Evolutionary conservation across 2,888 invertebrate genomes (phyloP), one percentile per base, ranked within the genome.

Genomic region (Osedax fenrisi): DNA sequence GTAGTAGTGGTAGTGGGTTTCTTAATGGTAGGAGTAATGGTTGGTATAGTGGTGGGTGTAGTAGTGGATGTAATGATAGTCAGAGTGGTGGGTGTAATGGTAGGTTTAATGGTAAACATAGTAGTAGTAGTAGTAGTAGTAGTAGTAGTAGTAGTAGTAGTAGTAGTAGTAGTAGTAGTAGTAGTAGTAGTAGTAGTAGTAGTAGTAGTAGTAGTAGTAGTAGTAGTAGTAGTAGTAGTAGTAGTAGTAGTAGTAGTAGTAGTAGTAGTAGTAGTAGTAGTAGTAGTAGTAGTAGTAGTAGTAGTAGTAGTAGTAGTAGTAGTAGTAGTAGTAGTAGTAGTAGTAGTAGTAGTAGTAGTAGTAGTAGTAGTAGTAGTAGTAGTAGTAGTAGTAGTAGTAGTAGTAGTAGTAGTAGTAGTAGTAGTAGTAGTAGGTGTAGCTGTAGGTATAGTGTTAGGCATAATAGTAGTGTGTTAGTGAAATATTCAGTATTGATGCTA

Each of bases 281-380:
- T 26, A n/a, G 26, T 5, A 13, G 10, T 26, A n/a, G 26, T 26
- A n/a, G 69, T 69, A 26, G 69, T 10, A 27, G 13, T 69, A 26
- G 69, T 69, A 26, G 69, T 69, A 24, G 69, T 10, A 27, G n/a
- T 69, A 26, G 69, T 69, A 26, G 69, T 69, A 26, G 69, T 67
- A 70, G 62, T 73, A n/a, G 73, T 73, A 10, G 73, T 73, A 68
- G 70, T 67, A 70, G 23, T 69, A 10, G 73, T 73, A 22, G 73
- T 73, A 25, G 73, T 67, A 22, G 3, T 73, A 68, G 72, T 73
- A 68, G 67, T 73, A 10, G 73, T 67, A 10, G 66, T 71, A 73
- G 73, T 73, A 23, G 73, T 73, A 22, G 73, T 67, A 10, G 62
- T 73, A 68, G 73, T 73, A 68, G 73, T 69, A 17, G 66, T 5